Percentiles rank a stretch among this genome's conserved stretches.
Evolutionary conservation across 2,113 vertebrate genomes (phyloP).

Genomic region (Neomonachus schauinslandi): DNA sequence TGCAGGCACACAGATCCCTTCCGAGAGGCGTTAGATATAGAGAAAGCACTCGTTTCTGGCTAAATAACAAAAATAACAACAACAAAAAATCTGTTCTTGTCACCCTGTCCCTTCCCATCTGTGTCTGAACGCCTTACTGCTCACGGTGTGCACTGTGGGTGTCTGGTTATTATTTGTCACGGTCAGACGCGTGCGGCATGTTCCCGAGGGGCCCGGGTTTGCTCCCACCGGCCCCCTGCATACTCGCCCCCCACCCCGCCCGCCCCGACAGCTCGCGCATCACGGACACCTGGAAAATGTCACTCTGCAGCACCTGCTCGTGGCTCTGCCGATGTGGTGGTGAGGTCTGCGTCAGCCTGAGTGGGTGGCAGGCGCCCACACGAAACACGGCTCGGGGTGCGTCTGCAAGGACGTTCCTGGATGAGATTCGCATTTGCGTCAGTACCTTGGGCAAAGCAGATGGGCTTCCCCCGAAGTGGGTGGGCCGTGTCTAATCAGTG

Average conservation of each 20-base stretch:
- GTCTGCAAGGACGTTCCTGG: accelerated
- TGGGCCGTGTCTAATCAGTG: neutral
- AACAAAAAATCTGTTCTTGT: no score
- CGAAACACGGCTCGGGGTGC: accelerated
- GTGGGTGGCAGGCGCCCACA: neutral
- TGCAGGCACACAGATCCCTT: neutral
- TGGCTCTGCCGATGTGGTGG: neutral
- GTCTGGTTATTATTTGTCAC: no score
- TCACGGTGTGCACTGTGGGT: neutral
- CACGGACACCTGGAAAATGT: neutral
- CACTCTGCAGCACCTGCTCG: neutral
- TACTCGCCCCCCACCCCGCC: neutral
- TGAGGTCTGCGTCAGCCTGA: neutral
- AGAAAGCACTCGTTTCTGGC: accelerated
- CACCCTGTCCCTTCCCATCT: neutral
- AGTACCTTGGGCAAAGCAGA: neutral
- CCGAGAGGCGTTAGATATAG: accelerated
- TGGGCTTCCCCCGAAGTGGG: neutral
- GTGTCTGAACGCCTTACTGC: neutral
- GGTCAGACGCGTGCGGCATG: no score
- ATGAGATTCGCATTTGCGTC: neutral
- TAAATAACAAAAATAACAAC: neutral
- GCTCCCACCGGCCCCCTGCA: neutral
- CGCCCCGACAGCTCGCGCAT: no score
- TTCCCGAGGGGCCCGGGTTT: neutral